phyloP scores from a whole-genome alignment of 2,113 vertebrate species.

The Sceloporus undulatus region DNA sequence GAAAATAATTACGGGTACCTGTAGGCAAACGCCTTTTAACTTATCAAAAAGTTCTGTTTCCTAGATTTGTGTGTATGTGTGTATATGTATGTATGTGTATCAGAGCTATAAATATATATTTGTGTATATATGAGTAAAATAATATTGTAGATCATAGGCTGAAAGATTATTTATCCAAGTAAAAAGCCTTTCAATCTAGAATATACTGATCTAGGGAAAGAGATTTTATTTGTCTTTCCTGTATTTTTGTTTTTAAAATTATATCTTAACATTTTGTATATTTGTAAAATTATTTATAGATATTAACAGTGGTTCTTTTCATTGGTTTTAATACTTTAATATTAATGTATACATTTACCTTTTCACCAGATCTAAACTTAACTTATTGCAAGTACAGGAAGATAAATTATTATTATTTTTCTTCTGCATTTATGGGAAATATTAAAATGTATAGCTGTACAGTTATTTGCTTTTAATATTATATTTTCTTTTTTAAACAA shows the following conservation, averaged over 20 bases:
- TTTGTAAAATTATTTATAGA: constrained; percentile 99
- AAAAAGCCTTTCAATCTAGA: constrained; percentile 82
- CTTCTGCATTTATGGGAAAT: constrained; percentile 76
- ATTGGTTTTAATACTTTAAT: constrained; percentile 80
- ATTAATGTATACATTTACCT: constrained; percentile 83
- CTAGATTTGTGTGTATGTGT: constrained; percentile 88
- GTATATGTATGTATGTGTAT: constrained; percentile 77
- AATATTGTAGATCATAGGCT: constrained; percentile 81
- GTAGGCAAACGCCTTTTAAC: constrained; percentile 79
- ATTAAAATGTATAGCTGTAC: constrained; percentile 78
- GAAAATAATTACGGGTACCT: constrained; percentile 82
- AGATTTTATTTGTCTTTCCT: constrained; percentile 79
- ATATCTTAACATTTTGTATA: constrained; percentile 93
- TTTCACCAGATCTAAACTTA: constrained; percentile 82
- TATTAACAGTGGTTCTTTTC: constrained; percentile 86
- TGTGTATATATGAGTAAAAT: constrained; percentile 72
- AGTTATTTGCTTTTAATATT: constrained; percentile 72
- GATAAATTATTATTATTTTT: constrained; percentile 77
- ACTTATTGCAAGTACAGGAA: constrained; percentile 92
- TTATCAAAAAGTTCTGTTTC: constrained; percentile 83
- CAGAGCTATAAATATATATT: constrained; percentile 46
- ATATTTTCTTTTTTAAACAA: constrained; percentile 47
- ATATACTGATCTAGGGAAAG: constrained; percentile 85
- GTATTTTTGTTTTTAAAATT: constrained; percentile 86
- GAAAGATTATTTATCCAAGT: constrained; percentile 74